Conservation (phyloP, 1,140 invertebrate species). For the Drosophila albomicans region DNA sequence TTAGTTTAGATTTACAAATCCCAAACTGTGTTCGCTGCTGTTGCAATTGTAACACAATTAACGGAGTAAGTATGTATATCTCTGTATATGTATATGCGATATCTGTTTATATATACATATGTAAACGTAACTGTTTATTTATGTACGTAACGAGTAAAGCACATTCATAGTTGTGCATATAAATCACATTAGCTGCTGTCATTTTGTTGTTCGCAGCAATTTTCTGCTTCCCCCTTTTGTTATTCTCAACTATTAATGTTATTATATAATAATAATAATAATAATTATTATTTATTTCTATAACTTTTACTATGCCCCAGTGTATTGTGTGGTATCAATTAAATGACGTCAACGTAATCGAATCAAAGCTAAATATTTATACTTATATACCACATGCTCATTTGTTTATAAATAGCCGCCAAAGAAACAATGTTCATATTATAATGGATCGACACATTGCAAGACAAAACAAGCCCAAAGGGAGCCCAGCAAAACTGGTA, state of each 20-base stretch:
- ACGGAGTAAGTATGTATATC: constrained; percentile 3
- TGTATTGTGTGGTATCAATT: constrained; percentile 2
- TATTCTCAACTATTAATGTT: constrained; percentile 6
- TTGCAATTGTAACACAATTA: constrained; percentile 28
- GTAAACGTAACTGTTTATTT: constrained; percentile 16
- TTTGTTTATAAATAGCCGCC: constrained; percentile 21
- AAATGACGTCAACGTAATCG: constrained; percentile 33
- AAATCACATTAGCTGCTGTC: constrained; percentile 26
- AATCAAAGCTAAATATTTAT: constrained; percentile 27
- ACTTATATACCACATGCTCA: background rate
- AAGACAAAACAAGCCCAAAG: constrained; percentile 9
- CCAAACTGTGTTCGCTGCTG: background rate
- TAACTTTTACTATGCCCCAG: background rate
- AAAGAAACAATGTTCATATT: constrained; percentile 13
- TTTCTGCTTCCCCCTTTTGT: background rate
- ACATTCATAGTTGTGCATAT: constrained; percentile 1
- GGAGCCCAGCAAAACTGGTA: background rate
- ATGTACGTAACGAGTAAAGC: background rate
- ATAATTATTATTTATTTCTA: background rate
- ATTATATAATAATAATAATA: background rate
- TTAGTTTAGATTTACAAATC: constrained; percentile 2
- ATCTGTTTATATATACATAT: background rate
- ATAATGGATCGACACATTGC: constrained; percentile 12
- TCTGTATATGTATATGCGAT: background rate
- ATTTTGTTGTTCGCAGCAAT: constrained; percentile 2